phyloP scores from a whole-genome alignment of 2,888 invertebrate species.

The Mimachlamys varia region DNA sequence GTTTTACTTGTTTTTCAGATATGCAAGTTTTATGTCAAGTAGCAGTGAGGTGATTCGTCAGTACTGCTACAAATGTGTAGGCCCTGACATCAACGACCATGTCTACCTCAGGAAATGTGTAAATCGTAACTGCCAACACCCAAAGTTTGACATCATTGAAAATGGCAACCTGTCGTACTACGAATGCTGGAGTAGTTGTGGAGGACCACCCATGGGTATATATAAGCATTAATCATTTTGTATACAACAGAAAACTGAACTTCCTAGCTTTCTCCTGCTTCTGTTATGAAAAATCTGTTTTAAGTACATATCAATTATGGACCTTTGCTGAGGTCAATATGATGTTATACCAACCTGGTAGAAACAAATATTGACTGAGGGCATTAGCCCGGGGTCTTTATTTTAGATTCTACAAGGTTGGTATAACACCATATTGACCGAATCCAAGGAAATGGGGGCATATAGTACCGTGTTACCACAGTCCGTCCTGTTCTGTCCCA shows the following conservation, averaged over 20 bases:
- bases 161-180: not conserved
- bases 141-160: not conserved
- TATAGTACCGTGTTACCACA: no score
- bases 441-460: no score
- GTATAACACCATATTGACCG: no score
- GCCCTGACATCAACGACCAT: not conserved
- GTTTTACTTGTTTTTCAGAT: not conserved
- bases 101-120: not conserved
- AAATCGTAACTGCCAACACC: not conserved
- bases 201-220: not conserved
- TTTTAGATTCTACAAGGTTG: no score
- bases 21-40: not conserved
- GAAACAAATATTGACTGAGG: no score
- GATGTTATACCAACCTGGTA: no score
- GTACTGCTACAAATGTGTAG: conserved; percentile 2
- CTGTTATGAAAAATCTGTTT: no score
- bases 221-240: not conserved
- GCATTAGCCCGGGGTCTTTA: no score
- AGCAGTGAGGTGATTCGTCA: not conserved
- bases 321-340: no score
- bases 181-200: not conserved
- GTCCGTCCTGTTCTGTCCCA: no score
- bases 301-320: no score
- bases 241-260: not conserved
- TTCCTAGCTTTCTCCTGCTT: no score